These are phyloP conservation scores for Mythimna pallens DNA, from an alignment of 2,888 invertebrate species.

Conservation along the genomic window DNA sequence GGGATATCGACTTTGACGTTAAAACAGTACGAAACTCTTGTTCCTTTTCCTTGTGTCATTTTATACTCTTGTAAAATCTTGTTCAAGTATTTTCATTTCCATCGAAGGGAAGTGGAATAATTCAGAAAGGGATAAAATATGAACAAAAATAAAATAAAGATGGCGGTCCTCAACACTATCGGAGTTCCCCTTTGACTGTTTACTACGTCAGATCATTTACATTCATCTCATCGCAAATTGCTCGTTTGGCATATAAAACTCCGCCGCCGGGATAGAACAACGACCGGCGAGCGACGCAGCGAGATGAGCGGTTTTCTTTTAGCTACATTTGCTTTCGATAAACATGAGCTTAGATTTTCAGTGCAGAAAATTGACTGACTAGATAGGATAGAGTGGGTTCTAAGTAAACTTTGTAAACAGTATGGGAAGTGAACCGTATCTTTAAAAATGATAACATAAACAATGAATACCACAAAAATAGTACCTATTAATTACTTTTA, in stretches of 20 bases:
- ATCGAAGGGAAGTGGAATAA: constrained; percentile 36
- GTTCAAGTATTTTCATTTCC: constrained; percentile 43
- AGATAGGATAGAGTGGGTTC: neutral
- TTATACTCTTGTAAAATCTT: constrained; percentile 55
- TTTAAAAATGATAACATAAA: neutral
- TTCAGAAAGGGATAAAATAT: constrained; percentile 43
- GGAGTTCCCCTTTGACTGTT: constrained; percentile 57
- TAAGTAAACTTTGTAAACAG: neutral
- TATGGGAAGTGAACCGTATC: neutral
- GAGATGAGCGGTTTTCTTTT: constrained; percentile 39
- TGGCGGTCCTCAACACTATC: constrained; percentile 56
- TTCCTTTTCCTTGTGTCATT: constrained; percentile 53
- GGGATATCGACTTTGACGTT: constrained; percentile 56
- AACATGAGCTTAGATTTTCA: constrained; percentile 32
- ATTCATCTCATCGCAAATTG: constrained; percentile 64
- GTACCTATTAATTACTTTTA: neutral
- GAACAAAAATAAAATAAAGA: constrained; percentile 54
- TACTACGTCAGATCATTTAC: constrained; percentile 61
- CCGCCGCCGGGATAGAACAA: constrained; percentile 51
- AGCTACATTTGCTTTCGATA: constrained; percentile 43
- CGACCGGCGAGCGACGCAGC: constrained; percentile 35
- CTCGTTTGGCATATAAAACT: constrained; percentile 66
- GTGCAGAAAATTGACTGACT: neutral
- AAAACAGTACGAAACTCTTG: constrained; percentile 47
- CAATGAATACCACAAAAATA: neutral